phyloP scores from a whole-genome alignment of 2,113 vertebrate genomes.

The Chinchilla lanigera region DNA sequence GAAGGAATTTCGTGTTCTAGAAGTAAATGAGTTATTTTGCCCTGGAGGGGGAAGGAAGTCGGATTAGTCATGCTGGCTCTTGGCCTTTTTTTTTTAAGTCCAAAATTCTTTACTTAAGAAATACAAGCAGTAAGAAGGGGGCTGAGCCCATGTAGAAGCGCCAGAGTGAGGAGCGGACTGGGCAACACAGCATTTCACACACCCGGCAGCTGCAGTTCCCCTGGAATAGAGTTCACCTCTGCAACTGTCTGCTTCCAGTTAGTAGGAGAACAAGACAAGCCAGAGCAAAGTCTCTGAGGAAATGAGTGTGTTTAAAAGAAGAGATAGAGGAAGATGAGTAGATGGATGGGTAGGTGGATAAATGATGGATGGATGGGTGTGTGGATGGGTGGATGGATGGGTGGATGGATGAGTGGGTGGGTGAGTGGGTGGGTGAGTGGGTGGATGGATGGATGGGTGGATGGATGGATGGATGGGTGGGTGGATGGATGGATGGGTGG shows the following conservation, averaged over 20 bases:
- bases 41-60: neutral
- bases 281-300: neutral
- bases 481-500: neutral
- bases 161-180: neutral
- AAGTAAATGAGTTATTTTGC: conserved; percentile 55
- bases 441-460: neutral
- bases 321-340: fast-evolving
- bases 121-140: neutral
- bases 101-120: conserved; percentile 50
- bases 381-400: neutral
- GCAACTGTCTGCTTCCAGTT: neutral
- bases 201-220: neutral
- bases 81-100: conserved; percentile 34
- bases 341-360: neutral
- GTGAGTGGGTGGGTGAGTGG: neutral
- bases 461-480: neutral
- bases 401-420: neutral
- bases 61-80: conserved; percentile 62
- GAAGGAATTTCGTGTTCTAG: conserved; percentile 59
- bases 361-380: neutral
- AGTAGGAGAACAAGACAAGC: neutral
- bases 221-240: neutral
- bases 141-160: neutral
- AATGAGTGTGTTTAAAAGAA: neutral
- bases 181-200: neutral